Base-by-base conservation (phyloP, 2,113 vertebrate genomes). In the Gobio gobio region DNA sequence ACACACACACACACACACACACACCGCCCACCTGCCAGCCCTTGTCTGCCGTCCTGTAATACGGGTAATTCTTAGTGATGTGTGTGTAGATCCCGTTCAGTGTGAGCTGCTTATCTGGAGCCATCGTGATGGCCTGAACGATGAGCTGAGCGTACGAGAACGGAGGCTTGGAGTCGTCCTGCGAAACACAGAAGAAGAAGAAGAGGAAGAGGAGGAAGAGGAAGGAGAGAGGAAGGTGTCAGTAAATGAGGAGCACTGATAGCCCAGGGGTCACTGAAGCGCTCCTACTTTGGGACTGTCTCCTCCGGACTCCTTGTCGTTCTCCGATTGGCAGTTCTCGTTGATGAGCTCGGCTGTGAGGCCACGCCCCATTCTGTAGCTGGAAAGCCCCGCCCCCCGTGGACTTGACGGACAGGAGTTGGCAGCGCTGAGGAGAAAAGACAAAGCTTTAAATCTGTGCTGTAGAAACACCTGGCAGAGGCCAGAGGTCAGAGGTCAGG, bases 401-500 rank as follows among this genome's bases (percentile, higher is more conserved):
- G 98, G 98, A 93, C 98, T 99, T 58, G 98, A 99, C 6, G 98
- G 98, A 93, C 98, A 99, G 83, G 98, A 99, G 93, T 99, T 99
- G 88, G 97, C 97, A 88, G 98, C 98, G 90, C 98, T 99, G 85
- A 76, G 87, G 33, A 78, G 51, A 78, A 14, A 84, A 0, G 7
- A 33, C 63, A 54, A 0, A 51, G 22, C 40, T 24, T 13, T 20
- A 40, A 10, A 10, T 36, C 0, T 4, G 29, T 4, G 18, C 36
- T 40, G 20, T 40, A 2, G 10, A 49, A 4, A 24, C 10, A 12
- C 36, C 36, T 36, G 33, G 3, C 33, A 36, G 33, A 36, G 33
- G 2, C 3, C 36, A 36, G 36, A 36, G 36, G 36, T 0, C 36
- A 36, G 36, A 49, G 47, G 12, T 49, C 0, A 49, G 13, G 3